Conservation (phyloP, 2,113 vertebrate genomes). For the Corydoras maculifer region DNA sequence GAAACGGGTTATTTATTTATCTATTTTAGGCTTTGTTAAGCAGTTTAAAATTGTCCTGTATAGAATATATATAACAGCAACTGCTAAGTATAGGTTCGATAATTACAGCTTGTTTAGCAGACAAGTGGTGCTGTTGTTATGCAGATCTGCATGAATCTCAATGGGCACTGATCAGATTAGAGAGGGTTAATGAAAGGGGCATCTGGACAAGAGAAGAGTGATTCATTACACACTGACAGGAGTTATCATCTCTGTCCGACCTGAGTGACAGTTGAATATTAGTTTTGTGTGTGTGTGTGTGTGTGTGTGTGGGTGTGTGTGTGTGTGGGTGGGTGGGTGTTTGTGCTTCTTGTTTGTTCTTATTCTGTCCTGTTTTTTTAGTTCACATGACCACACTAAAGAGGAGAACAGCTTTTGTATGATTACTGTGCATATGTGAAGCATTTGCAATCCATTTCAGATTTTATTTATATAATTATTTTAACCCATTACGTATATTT, state of each 20-base stretch:
- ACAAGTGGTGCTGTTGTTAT: not conserved
- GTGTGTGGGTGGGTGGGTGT: no score
- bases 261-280: not conserved
- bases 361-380: no score
- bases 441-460: no score
- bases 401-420: no score
- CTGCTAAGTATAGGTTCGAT: not conserved
- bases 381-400: no score
- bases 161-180: not conserved
- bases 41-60: not conserved
- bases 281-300: not conserved
- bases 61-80: slow-evolving; percentile 3
- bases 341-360: not conserved
- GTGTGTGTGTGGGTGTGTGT: not conserved
- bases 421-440: no score
- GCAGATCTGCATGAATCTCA: not conserved
- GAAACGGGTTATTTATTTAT: not conserved
- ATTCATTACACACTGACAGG: slow-evolving; percentile 4
- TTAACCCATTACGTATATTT: no score
- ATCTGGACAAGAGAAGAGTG: slow-evolving; percentile 4
- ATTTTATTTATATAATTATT: no score
- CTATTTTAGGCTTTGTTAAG: slow-evolving; percentile 7
- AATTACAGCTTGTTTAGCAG: slow-evolving; percentile 1
- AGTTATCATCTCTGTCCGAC: slow-evolving; percentile 12
- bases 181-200: slow-evolving; percentile 5